These are phyloP conservation scores for Myopa tessellatipennis DNA, from an alignment of 2,888 invertebrate species.

Conservation along the genomic window DNA sequence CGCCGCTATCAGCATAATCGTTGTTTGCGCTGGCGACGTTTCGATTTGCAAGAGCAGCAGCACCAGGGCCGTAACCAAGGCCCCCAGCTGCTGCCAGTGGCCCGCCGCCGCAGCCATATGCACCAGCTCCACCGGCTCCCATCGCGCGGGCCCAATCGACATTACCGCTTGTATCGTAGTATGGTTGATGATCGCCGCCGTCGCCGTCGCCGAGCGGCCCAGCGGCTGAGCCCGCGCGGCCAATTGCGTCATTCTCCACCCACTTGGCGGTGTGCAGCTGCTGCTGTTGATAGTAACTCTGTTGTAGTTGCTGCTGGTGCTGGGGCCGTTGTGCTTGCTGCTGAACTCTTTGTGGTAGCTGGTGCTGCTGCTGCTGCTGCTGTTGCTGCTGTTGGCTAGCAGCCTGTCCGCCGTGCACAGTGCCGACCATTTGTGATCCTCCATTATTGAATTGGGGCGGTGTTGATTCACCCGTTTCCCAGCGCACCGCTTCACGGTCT, in stretches of 20 bases:
- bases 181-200: conserved; percentile 64
- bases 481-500: conserved; percentile 70
- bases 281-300: conserved; percentile 49
- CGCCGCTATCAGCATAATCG: conserved; percentile 65
- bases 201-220: conserved; percentile 58
- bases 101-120: conserved; percentile 65
- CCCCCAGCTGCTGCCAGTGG: conserved; percentile 59
- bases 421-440: conserved; percentile 68
- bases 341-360: conserved; percentile 52
- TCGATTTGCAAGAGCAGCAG: conserved; percentile 52
- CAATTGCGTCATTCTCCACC: conserved; percentile 62
- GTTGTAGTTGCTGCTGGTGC: conserved; percentile 50
- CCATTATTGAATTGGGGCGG: conserved; percentile 70
- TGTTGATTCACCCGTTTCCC: conserved; percentile 70
- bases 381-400: conserved; percentile 66
- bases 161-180: conserved; percentile 66
- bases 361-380: conserved; percentile 56
- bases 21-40: conserved; percentile 60
- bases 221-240: conserved; percentile 53
- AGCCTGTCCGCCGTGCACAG: conserved; percentile 68
- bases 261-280: conserved; percentile 58
- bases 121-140: conserved; percentile 66
- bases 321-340: conserved; percentile 50
- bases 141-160: conserved; percentile 66
- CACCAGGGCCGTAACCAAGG: conserved; percentile 59